Evolutionary conservation across 2,797 vertebrate genomes (phyloP).

Genomic region (Geotrypetes seraphini): DNA sequence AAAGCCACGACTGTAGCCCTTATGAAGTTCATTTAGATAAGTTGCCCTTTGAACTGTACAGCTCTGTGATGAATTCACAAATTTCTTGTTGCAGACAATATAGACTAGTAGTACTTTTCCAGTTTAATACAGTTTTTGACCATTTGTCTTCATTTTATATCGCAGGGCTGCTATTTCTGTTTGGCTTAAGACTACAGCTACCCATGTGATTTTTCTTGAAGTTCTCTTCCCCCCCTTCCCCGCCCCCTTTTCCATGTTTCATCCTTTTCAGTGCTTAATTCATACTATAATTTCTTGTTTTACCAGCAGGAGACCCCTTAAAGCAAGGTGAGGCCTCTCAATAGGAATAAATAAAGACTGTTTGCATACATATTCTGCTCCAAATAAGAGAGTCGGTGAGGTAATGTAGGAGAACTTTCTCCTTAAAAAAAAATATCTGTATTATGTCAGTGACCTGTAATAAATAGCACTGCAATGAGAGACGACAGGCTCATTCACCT

Average conservation of each 20-base stretch:
- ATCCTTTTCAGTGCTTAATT: constrained; percentile 14
- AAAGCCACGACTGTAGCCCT: too few relatives aligned
- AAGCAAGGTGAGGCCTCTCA: constrained; percentile 29
- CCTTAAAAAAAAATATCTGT: constrained; percentile 8
- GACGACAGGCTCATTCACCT: constrained; percentile 45
- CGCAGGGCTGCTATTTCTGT: not conserved
- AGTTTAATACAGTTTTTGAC: too few relatives aligned
- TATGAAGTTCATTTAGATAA: too few relatives aligned
- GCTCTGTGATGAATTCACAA: too few relatives aligned
- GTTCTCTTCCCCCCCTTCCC: too few relatives aligned
- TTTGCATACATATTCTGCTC: constrained; percentile 17
- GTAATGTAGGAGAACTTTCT: constrained; percentile 15
- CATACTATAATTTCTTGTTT: constrained; percentile 26
- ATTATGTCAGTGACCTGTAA: constrained; percentile 44
- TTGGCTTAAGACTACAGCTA: constrained; percentile 10
- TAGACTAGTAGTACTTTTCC: too few relatives aligned
- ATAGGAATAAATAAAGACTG: constrained; percentile 33
- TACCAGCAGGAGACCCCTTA: constrained; percentile 28
- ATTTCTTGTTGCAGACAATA: too few relatives aligned
- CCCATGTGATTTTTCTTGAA: not conserved
- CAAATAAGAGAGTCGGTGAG: constrained; percentile 9
- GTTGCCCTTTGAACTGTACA: too few relatives aligned
- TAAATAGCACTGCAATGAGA: constrained; percentile 43
- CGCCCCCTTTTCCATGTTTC: constrained; percentile 4
- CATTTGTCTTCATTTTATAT: not conserved